Conservation (phyloP, 2,888 invertebrate species). For the Apamea monoglypha region DNA sequence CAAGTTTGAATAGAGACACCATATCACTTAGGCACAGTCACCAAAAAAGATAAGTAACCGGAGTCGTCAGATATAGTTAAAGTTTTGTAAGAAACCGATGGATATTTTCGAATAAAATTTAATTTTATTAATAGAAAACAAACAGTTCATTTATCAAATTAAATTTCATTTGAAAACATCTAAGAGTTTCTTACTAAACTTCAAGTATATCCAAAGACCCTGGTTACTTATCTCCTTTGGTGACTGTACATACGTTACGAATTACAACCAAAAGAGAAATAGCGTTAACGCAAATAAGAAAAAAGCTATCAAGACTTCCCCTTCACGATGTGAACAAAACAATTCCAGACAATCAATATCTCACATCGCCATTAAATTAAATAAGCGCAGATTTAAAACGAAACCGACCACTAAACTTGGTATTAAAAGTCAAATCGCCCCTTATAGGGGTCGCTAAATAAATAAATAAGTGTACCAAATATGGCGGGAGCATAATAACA, state of each 20-base stretch:
- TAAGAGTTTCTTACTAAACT: too few species aligned
- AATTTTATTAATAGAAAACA: too few species aligned
- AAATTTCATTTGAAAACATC: too few species aligned
- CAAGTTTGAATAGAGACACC: background rate
- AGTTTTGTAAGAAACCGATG: too few species aligned
- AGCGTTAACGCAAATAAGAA: conserved; percentile 8
- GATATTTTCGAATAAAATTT: too few species aligned
- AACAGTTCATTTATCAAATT: too few species aligned
- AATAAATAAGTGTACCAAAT: conserved; percentile 89
- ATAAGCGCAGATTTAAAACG: conserved; percentile 73
- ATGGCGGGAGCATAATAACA: conserved; percentile 88
- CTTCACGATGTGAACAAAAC: conserved; percentile 32
- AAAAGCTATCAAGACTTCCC: conserved; percentile 27
- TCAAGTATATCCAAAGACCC: too few species aligned
- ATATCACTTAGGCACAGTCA: background rate
- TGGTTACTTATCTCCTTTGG: too few species aligned
- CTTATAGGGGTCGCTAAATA: conserved; percentile 86
- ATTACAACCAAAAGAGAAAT: background rate
- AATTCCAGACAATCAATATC: conserved; percentile 60
- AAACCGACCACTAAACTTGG: conserved; percentile 81
- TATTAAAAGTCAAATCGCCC: conserved; percentile 88
- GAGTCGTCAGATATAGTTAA: too few species aligned
- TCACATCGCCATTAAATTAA: conserved; percentile 74
- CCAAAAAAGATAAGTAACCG: too few species aligned
- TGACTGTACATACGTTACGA: background rate